These are phyloP conservation scores for Azemiops feae DNA, from an alignment of 2,113 vertebrate species.

Conservation along the genomic window DNA sequence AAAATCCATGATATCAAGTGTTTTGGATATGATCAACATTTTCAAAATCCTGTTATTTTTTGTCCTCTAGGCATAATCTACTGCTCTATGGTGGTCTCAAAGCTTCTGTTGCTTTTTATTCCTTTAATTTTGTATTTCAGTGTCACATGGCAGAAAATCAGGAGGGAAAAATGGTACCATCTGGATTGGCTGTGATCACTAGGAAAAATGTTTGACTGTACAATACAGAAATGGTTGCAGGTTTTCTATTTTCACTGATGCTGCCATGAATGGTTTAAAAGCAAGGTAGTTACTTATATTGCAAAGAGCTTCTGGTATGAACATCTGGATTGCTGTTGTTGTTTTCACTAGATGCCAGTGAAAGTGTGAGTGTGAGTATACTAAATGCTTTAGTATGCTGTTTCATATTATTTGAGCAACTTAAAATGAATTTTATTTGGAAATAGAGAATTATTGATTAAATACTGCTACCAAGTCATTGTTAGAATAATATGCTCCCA, in stretches of 20 bases:
- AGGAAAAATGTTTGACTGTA: slow-evolving; percentile 28
- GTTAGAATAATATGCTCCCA: background rate
- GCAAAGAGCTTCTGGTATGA: background rate
- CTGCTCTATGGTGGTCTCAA: slow-evolving; percentile 26
- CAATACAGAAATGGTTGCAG: background rate
- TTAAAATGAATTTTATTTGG: slow-evolving; percentile 8
- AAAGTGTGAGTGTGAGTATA: background rate
- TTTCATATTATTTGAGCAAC: background rate
- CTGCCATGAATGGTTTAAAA: background rate
- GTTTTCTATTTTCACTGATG: background rate
- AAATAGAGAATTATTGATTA: background rate
- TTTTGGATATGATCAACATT: slow-evolving; percentile 20
- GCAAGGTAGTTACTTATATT: background rate
- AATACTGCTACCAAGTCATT: background rate
- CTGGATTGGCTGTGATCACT: slow-evolving; percentile 43
- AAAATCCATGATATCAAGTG: background rate
- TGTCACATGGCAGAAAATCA: slow-evolving; percentile 32
- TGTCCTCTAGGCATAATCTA: slow-evolving; percentile 17
- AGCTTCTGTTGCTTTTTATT: slow-evolving; percentile 41
- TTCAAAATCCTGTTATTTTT: slow-evolving; percentile 21
- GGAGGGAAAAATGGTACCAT: slow-evolving; percentile 16
- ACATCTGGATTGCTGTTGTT: background rate
- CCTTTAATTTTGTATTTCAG: slow-evolving; percentile 41
- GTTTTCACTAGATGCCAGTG: background rate
- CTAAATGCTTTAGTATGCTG: background rate